phyloP scores from a whole-genome alignment of 2,888 invertebrate species.

The Actias luna region DNA sequence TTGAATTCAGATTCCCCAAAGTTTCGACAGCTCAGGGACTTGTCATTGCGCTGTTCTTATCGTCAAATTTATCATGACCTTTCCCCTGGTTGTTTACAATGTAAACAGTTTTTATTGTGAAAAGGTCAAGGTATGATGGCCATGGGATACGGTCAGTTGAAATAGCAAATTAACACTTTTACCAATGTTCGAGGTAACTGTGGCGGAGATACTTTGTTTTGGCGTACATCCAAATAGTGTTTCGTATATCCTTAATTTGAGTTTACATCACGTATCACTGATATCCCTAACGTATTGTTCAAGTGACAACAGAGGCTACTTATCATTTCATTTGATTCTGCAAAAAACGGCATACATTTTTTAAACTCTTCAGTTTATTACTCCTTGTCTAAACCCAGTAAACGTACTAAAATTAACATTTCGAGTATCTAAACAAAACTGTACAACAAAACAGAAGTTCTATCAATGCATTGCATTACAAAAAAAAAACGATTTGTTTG shows the following conservation, averaged over 20 bases:
- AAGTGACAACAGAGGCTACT: not conserved
- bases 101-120: not conserved
- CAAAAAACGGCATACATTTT: not conserved
- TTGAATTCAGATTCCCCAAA: conserved; percentile 48
- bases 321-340: not conserved
- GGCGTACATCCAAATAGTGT: conserved; percentile 15
- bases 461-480: too few relatives aligned
- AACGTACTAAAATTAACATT: not conserved
- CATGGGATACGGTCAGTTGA: conserved; percentile 12
- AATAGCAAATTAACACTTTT: conserved; percentile 19
- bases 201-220: conserved; percentile 5
- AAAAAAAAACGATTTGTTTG: too few relatives aligned
- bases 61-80: conserved; percentile 15
- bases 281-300: not conserved
- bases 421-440: too few relatives aligned
- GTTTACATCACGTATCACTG: not conserved
- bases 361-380: not conserved
- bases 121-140: conserved; percentile 6
- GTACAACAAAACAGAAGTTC: too few relatives aligned
- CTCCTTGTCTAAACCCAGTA: not conserved
- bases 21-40: conserved; percentile 38
- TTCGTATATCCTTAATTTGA: not conserved
- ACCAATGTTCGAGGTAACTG: conserved; percentile 13
- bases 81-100: not conserved
- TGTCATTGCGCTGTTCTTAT: conserved; percentile 26